Conservation (phyloP, 2,888 invertebrate species). For the Beris morrisii region DNA sequence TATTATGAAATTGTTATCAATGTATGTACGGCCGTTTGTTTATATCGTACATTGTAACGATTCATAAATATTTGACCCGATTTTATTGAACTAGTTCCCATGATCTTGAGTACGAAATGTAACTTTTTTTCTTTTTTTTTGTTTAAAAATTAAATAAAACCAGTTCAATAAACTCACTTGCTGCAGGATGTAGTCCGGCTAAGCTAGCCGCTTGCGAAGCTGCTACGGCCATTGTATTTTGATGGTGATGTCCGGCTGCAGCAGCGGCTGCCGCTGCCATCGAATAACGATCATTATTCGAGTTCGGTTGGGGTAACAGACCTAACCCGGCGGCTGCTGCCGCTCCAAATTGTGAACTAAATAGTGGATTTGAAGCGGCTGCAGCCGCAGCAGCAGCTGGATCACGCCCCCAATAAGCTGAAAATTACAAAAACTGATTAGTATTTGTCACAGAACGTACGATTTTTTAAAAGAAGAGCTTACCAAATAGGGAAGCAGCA, state of each 20-base stretch:
- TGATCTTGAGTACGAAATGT: background rate
- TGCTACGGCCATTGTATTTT: conserved; percentile 78
- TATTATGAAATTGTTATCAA: background rate
- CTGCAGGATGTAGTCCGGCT: conserved; percentile 70
- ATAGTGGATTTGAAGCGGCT: conserved; percentile 55
- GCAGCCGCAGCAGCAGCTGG: conserved; percentile 53
- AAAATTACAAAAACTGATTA: conserved; percentile 45
- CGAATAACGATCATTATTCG: conserved; percentile 55
- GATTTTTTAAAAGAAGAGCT: conserved; percentile 42
- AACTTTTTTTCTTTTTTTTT: background rate
- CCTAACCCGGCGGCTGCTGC: conserved; percentile 55
- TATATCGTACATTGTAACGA: background rate
- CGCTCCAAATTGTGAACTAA: conserved; percentile 56
- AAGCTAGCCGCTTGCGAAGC: conserved; percentile 84
- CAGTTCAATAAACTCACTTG: conserved; percentile 58
- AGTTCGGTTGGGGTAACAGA: conserved; percentile 55
- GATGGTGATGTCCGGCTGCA: conserved; percentile 60
- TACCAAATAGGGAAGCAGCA: conserved; percentile 75
- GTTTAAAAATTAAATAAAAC: background rate
- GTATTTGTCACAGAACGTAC: background rate
- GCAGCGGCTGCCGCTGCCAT: conserved; percentile 56
- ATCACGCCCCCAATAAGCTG: conserved; percentile 83
- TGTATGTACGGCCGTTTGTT: background rate
- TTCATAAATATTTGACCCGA: conserved; percentile 27
- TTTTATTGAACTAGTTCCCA: conserved; percentile 34